These are phyloP conservation scores for Prunella fulvescens DNA, from an alignment of 2,113 vertebrate genomes.

Conservation along the genomic window DNA sequence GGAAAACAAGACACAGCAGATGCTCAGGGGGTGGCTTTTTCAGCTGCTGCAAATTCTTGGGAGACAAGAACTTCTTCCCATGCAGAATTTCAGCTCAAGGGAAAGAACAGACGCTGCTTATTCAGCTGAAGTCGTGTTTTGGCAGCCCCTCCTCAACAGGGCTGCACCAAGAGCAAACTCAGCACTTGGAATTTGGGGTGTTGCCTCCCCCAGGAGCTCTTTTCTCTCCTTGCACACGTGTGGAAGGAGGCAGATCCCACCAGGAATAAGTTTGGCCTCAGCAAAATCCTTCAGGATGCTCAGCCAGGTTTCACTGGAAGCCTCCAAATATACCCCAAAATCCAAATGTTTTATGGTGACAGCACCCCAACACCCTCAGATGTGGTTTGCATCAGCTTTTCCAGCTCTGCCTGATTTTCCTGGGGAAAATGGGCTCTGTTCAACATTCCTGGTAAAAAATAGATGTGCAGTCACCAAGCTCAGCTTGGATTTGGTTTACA, in stretches of 20 bases:
- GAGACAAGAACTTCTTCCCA: slow-evolving; percentile 30
- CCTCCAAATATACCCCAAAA: not conserved
- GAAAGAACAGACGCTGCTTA: not conserved
- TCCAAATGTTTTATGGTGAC: not conserved
- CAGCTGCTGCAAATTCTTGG: not conserved
- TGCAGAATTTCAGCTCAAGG: slow-evolving; percentile 9
- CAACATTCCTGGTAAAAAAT: not conserved
- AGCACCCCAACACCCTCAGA: not conserved
- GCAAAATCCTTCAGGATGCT: not conserved
- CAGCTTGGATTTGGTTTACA: not conserved
- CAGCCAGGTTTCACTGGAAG: not conserved
- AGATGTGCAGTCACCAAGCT: accelerated
- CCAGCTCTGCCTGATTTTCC: not conserved
- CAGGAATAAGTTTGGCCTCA: not conserved
- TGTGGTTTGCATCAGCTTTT: not conserved
- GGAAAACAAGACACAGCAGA: not conserved
- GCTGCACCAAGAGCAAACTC: not conserved
- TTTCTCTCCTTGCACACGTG: not conserved
- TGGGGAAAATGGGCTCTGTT: accelerated
- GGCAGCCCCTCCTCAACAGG: not conserved
- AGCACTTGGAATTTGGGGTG: not conserved
- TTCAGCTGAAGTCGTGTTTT: slow-evolving; percentile 27
- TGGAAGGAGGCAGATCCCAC: not conserved
- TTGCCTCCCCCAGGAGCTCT: not conserved
- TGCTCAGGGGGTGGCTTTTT: slow-evolving; percentile 36